Conservation (phyloP, 1,140 invertebrate species). For the Philopotamus ludificatus region DNA sequence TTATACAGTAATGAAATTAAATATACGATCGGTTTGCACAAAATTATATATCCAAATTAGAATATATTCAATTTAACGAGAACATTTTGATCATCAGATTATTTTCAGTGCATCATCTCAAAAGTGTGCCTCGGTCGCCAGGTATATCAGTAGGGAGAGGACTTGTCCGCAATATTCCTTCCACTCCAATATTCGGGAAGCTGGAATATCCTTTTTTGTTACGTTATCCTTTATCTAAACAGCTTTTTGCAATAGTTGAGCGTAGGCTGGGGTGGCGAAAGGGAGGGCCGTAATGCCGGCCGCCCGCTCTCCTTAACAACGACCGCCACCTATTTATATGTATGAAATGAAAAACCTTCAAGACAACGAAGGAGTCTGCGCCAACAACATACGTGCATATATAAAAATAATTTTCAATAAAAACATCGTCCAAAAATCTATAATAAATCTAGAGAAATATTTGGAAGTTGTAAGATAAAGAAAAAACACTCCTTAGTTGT, state of each 20-base stretch:
- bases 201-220: conserved; percentile 40
- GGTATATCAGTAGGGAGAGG: conserved; percentile 9
- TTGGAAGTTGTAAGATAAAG: not conserved
- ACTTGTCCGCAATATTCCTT: conserved; percentile 35
- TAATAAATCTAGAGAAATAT: conserved; percentile 2
- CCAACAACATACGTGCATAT: not conserved
- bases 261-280: conserved; percentile 22
- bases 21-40: no score
- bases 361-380: conserved; percentile 10
- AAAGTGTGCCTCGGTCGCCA: conserved; percentile 4
- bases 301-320: conserved; percentile 24
- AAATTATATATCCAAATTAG: no score
- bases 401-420: not conserved
- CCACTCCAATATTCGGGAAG: conserved; percentile 36
- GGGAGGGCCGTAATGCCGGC: conserved; percentile 32
- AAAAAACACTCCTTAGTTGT: no score
- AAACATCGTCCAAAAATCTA: conserved; percentile 1
- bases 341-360: conserved; percentile 25
- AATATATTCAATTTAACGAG: no score
- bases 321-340: conserved; percentile 15
- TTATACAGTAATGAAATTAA: no score
- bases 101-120: no score
- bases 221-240: conserved; percentile 42
- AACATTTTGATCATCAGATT: no score
- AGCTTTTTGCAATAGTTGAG: conserved; percentile 42